These are phyloP conservation scores for Dolichallabes microphthalmus DNA, from an alignment of 2,113 vertebrate genomes.

Conservation along the genomic window DNA sequence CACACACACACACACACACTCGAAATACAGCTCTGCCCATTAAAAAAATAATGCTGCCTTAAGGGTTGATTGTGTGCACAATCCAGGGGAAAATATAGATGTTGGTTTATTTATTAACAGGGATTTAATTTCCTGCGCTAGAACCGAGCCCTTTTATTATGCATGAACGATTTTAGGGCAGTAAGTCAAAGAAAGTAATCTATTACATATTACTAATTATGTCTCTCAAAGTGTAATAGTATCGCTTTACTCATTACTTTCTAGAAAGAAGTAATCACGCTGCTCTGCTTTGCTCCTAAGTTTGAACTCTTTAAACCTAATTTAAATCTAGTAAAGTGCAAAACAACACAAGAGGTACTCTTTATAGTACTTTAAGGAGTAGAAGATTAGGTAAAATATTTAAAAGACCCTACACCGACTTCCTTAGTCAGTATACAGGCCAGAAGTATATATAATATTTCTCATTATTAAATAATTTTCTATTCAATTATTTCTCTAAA, in stretches of 20 bases:
- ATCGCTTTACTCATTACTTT: conserved; percentile 15
- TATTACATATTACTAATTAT: conserved; percentile 32
- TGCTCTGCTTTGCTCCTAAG: not conserved
- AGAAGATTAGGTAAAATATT: not conserved
- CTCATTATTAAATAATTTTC: not conserved
- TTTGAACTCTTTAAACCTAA: not conserved
- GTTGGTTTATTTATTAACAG: conserved; percentile 10
- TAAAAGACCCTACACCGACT: not conserved
- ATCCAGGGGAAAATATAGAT: not conserved
- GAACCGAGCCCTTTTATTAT: conserved; percentile 17
- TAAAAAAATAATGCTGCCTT: not conserved
- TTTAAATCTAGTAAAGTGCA: not conserved
- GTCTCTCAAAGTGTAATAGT: conserved; percentile 14
- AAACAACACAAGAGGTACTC: not conserved
- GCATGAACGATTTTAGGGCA: conserved; percentile 13
- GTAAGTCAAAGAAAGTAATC: conserved; percentile 15
- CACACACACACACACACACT: not conserved
- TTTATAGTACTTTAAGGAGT: not conserved
- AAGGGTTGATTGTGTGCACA: not conserved
- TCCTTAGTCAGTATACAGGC: not conserved
- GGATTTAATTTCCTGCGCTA: conserved; percentile 10
- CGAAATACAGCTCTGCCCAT: not conserved
- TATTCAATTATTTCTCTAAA: not conserved
- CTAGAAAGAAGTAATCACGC: not conserved
- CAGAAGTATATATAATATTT: not conserved